Conservation (phyloP, 2,113 vertebrate species). For the Triplophysa rosa region DNA sequence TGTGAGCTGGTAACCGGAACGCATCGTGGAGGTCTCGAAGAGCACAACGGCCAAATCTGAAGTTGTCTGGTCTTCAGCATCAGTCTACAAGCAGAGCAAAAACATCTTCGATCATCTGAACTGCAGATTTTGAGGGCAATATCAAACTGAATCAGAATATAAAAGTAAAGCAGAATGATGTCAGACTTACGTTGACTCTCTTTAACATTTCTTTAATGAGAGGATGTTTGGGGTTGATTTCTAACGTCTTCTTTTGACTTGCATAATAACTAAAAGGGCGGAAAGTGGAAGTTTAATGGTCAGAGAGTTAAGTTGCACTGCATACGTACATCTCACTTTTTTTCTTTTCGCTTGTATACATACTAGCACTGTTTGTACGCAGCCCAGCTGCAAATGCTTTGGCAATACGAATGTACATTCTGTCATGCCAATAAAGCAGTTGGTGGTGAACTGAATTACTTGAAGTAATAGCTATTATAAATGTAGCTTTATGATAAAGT, state of each 20-base stretch:
- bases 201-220: constrained; percentile 93
- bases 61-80: constrained; percentile 91
- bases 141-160: not conserved
- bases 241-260: constrained; percentile 97
- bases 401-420: too few relatives aligned
- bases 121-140: not conserved
- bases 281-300: not conserved
- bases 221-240: constrained; percentile 96
- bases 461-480: too few relatives aligned
- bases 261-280: constrained; percentile 85
- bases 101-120: not conserved
- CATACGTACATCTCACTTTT: not conserved
- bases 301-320: not conserved
- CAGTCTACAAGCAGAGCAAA: constrained; percentile 69
- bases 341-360: too few relatives aligned
- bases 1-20: constrained; percentile 90
- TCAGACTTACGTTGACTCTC: constrained; percentile 79
- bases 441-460: not conserved
- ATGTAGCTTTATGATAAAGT: not conserved
- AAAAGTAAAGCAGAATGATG: not conserved
- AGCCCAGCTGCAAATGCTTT: too few relatives aligned
- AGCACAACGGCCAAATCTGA: constrained; percentile 91
- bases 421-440: not conserved
- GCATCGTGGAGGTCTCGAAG: constrained; percentile 93
- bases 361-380: too few relatives aligned